Percentiles rank a stretch among this genome's conserved stretches.
These are phyloP conservation scores for Dynastes maya DNA, from an alignment of 2,888 invertebrate species.

Conservation along the genomic window DNA sequence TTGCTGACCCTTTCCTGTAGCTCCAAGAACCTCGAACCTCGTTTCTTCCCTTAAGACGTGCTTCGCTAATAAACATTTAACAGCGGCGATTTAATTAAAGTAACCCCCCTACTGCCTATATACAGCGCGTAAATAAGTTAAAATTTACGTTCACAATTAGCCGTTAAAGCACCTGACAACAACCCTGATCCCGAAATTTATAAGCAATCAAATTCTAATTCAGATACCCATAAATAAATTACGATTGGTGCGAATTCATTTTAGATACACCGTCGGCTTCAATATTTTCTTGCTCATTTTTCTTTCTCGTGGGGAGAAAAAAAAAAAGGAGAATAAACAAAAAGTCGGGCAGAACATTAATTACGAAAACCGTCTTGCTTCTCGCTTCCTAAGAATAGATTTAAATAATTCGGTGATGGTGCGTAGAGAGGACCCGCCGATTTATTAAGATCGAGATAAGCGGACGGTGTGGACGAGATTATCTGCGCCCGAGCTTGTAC, in stretches of 20 bases:
- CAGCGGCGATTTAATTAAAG: slow-evolving; percentile 5
- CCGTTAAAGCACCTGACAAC: not conserved
- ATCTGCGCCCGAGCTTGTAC: slow-evolving; percentile 18
- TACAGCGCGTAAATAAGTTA: not conserved
- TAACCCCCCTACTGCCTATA: not conserved
- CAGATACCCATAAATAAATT: slow-evolving; percentile 4
- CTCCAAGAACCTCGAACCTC: too few relatives aligned
- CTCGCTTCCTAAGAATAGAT: not conserved
- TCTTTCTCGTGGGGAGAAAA: too few relatives aligned
- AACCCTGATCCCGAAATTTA: not conserved
- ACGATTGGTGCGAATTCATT: not conserved
- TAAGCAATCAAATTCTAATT: slow-evolving; percentile 7
- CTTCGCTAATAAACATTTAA: not conserved
- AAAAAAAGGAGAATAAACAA: too few relatives aligned
- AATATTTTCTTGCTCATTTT: too few relatives aligned
- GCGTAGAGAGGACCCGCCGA: slow-evolving; percentile 9
- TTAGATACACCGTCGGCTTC: too few relatives aligned
- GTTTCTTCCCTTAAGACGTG: too few relatives aligned
- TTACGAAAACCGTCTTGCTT: not conserved
- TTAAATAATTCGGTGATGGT: slow-evolving; percentile 2
- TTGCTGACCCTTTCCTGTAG: too few relatives aligned
- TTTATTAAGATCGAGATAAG: slow-evolving; percentile 17
- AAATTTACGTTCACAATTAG: slow-evolving; percentile 19
- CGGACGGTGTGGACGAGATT: slow-evolving; percentile 23
- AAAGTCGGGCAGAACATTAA: not conserved